phyloP scores from a whole-genome alignment of 2,113 vertebrate species.

The Castor canadensis region DNA sequence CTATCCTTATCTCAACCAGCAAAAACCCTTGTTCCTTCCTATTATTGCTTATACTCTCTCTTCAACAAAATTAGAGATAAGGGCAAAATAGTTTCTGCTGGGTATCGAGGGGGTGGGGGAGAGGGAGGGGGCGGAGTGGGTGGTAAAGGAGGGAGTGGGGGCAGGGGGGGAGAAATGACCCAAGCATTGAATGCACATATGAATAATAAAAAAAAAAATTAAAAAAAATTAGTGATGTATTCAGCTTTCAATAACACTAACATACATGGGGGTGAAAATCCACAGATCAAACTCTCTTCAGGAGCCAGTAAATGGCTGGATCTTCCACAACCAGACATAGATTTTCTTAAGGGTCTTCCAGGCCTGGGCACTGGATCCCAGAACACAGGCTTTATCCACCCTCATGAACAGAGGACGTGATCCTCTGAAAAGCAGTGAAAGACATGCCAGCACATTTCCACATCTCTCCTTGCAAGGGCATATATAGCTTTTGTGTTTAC shows the following conservation, averaged over 20 bases:
- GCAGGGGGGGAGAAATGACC: no score
- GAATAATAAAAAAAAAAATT: no score
- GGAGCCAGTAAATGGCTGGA: background rate
- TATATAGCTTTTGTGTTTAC: background rate
- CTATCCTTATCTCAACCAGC: no score
- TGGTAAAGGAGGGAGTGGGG: no score
- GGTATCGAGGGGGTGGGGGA: no score
- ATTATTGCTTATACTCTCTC: no score
- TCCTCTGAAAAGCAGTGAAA: background rate
- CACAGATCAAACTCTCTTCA: background rate
- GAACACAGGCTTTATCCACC: background rate
- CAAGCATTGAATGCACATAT: no score
- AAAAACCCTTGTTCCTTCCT: no score
- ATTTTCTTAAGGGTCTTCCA: conserved; percentile 10
- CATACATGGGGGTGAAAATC: background rate
- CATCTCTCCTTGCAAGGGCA: background rate
- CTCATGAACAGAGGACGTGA: background rate
- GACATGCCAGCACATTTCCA: background rate
- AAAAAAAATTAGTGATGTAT: no score
- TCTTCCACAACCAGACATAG: conserved; percentile 39
- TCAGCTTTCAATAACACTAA: conserved; percentile 25
- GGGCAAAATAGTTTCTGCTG: no score
- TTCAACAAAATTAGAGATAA: no score
- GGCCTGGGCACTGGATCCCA: background rate
- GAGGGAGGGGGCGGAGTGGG: no score